Evolutionary conservation across 2,113 vertebrate genomes (phyloP).

Genomic region (Chauna torquata): DNA sequence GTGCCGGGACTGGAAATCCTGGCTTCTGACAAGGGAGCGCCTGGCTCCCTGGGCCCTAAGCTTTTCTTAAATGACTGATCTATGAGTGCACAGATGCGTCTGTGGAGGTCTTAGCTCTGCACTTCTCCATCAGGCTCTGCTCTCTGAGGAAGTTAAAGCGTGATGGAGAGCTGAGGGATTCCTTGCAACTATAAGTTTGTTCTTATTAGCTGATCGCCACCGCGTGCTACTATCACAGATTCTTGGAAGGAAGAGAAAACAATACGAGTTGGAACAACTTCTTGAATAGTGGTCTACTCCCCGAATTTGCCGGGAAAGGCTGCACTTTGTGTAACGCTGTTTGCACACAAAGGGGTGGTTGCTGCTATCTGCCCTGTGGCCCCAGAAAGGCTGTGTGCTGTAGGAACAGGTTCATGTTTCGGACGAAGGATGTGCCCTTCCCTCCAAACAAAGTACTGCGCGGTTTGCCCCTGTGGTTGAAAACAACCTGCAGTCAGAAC

Average conservation of each 20-base stretch:
- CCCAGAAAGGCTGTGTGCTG: background rate
- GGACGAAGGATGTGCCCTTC: background rate
- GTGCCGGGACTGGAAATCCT: background rate
- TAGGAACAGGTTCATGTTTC: background rate
- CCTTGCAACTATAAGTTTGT: fast-evolving
- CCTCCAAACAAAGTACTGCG: background rate
- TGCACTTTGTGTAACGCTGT: background rate
- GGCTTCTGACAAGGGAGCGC: background rate
- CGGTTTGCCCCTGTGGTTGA: background rate
- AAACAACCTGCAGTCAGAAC: background rate
- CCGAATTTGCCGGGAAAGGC: background rate
- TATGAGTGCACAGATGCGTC: background rate
- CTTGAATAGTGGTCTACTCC: background rate
- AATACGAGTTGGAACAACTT: background rate
- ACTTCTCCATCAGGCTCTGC: background rate
- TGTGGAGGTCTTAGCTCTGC: background rate
- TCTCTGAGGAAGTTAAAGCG: background rate
- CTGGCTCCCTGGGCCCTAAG: background rate
- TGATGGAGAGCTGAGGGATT: background rate
- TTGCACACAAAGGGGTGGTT: background rate
- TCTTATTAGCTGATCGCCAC: background rate
- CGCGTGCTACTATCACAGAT: background rate
- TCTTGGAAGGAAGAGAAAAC: background rate
- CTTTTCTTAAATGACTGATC: background rate
- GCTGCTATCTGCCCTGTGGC: background rate